Evolutionary conservation across 2,888 invertebrate species (phyloP), one percentile per base, ranked within the genome.

Genomic region (Phorcus lineatus): DNA sequence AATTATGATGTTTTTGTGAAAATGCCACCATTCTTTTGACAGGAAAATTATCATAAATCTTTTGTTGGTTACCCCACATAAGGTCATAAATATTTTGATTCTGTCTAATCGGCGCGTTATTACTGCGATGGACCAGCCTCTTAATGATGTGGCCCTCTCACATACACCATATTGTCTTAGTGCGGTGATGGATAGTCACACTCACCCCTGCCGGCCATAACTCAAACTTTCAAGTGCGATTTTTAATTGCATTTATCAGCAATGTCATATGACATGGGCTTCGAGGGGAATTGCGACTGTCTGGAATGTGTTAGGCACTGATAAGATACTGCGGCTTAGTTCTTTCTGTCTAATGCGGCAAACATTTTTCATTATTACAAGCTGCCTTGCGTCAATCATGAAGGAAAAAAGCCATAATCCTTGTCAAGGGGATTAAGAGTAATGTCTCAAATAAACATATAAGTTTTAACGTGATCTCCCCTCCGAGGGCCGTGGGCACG

Each of bases 11-110:
- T 86, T 87, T 87, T 88, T 84, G 84, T 85, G 84, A 83, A 86
- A 82, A 84, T 85, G 86, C 85, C 86, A 86, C 85, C 82, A 85
- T 86, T 83, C 85, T 83, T 88, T 88, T 89, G 90, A 90, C 90
- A 90, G 88, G 81, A 85, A 86, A 87, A 90, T 90, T 88, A 88
- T 86, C 87, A 88, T 88, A 89, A 88, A 90, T 90, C 89, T 83
- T 83, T 82, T 83, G 82, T 84, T 82, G 82, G 80, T 81, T 83
- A 81, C 82, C 84, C 83, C 82, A 79, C 79, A 78, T 74, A 79
- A 79, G 80, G 81, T 82, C 86, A 83, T 86, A 84, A 84, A 83
- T 83, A 85, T 83, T 84, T 84, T 83, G 83, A 85, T 84, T 80
- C 83, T 79, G 82, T 79, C 75, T 83, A 84, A 84, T 84, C 83